These are phyloP conservation scores for Cepphus grylle DNA, from an alignment of 2,113 vertebrate genomes.

Conservation along the genomic window DNA sequence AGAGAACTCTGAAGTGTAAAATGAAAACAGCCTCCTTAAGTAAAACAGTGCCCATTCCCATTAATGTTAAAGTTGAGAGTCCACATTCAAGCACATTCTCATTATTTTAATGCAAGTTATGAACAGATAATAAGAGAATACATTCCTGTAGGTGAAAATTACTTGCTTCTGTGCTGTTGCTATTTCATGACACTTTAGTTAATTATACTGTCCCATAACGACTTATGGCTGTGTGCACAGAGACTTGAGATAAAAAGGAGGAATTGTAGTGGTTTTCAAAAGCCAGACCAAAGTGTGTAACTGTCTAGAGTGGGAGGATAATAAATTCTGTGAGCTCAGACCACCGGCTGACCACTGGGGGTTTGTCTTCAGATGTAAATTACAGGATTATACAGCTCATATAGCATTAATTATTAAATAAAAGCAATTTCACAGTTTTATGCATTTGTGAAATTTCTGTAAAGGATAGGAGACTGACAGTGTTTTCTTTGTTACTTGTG, in stretches of 20 bases:
- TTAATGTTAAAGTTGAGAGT: neutral
- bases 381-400: neutral
- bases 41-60: neutral
- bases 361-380: neutral
- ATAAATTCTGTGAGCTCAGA: neutral
- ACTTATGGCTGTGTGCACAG: neutral
- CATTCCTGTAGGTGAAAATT: constrained; percentile 14
- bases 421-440: neutral
- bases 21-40: neutral
- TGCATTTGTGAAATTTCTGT: neutral
- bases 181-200: constrained; percentile 34
- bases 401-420: neutral
- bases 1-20: neutral
- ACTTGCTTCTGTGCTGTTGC: neutral
- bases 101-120: neutral
- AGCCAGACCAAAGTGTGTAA: neutral
- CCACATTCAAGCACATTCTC: neutral
- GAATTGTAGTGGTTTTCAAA: neutral
- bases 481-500: neutral
- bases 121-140: neutral
- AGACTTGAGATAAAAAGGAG: neutral
- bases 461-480: neutral
- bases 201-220: constrained; percentile 13
- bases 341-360: neutral
- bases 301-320: neutral